These are phyloP conservation scores for Centropyge bicolor DNA, from an alignment of 2,797 vertebrate genomes.

Conservation along the genomic window DNA sequence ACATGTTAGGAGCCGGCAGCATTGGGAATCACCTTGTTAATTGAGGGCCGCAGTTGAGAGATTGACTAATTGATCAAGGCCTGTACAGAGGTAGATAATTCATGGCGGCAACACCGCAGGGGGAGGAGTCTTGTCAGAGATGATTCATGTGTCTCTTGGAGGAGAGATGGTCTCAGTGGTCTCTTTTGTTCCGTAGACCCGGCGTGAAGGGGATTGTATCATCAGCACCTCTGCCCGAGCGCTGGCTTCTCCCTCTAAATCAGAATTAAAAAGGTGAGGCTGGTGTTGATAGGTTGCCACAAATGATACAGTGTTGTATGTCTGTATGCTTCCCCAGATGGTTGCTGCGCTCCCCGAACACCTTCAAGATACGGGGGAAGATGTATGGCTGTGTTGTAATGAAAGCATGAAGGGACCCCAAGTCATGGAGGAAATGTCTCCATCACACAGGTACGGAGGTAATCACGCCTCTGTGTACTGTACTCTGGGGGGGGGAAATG, in stretches of 20 bases:
- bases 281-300: constrained; percentile 83
- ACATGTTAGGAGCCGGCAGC: constrained; percentile 68
- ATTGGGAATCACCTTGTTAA: constrained; percentile 81
- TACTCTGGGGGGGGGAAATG: constrained; percentile 61
- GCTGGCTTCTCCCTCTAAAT: constrained; percentile 77
- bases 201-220: constrained; percentile 70
- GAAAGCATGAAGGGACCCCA: constrained; percentile 80
- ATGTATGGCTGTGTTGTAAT: constrained; percentile 84
- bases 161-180: constrained; percentile 73
- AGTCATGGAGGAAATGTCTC: constrained; percentile 81
- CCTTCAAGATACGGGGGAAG: constrained; percentile 76
- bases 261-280: constrained; percentile 83
- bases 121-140: constrained; percentile 79
- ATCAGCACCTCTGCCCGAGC: constrained; percentile 68
- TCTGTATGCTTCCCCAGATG: constrained; percentile 77
- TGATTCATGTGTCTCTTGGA: constrained; percentile 81
- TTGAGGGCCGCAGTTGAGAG: constrained; percentile 81
- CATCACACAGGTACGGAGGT: constrained; percentile 77
- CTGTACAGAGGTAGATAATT: constrained; percentile 80
- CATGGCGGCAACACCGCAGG: constrained; percentile 61
- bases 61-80: constrained; percentile 87
- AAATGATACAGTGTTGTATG: constrained; percentile 83
- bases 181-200: constrained; percentile 78
- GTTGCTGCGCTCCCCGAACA: constrained; percentile 66
- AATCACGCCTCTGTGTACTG: constrained; percentile 77